phyloP scores from a whole-genome alignment of 2,797 vertebrate species.

The Characodon lateralis region DNA sequence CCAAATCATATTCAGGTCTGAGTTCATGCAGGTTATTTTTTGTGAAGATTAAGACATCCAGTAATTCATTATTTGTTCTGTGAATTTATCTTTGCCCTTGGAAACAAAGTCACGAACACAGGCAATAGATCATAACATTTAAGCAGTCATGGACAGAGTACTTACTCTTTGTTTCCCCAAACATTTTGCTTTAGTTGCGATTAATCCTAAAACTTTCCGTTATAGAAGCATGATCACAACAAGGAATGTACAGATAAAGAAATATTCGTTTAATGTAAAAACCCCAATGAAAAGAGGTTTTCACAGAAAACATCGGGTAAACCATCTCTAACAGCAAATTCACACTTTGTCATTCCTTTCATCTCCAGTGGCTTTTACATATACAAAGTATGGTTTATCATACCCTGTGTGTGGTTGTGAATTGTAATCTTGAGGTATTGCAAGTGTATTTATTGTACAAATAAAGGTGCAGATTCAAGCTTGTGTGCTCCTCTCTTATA shows the following conservation, averaged over 20 bases:
- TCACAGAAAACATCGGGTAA: not conserved
- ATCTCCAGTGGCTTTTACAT: constrained; percentile 45
- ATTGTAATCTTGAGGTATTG: constrained; percentile 74
- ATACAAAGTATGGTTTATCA: constrained; percentile 49
- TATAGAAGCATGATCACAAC: not conserved
- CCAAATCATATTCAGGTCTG: not conserved
- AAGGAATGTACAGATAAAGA: not conserved
- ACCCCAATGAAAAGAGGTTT: not conserved
- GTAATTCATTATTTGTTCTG: not conserved
- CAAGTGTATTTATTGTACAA: constrained; percentile 81
- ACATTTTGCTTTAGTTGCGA: not conserved
- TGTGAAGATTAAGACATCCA: not conserved
- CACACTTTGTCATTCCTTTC: constrained; percentile 15
- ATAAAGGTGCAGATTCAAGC: constrained; percentile 61
- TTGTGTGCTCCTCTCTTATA: not conserved
- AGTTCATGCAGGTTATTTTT: not conserved
- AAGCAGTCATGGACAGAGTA: not conserved
- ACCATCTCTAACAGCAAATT: not conserved
- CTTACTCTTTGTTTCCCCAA: not conserved
- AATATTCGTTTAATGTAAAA: not conserved
- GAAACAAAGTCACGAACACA: not conserved
- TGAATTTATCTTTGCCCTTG: not conserved
- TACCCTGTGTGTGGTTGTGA: constrained; percentile 77
- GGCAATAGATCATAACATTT: too few species aligned
- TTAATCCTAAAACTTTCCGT: not conserved